Evolutionary conservation across 64 coral and sea anemone species (phyloP), one percentile per base, ranked within the genome.

Genomic region (Orbicella faveolata): DNA sequence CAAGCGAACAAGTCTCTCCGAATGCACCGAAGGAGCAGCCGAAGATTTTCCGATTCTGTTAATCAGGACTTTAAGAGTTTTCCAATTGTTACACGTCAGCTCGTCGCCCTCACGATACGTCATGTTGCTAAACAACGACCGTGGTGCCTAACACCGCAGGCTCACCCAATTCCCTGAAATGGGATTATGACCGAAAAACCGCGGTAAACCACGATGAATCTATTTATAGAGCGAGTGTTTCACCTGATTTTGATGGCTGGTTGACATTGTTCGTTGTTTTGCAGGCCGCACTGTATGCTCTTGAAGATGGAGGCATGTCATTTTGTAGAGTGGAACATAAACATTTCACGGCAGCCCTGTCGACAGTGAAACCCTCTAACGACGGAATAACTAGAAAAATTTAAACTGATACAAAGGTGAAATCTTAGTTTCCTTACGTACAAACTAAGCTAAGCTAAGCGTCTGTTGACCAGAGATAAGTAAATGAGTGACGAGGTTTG

Each of bases 281-380:
- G 3, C 88, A 99, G 97, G 94, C 97, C 48, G 94, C 97, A 2
- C 51, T 99, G 12, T 89, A 93, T 76, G 67, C 97, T 18, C 51
- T 99, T 37, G 93, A 99, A 79, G 89, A 99, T 65, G 83, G 89
- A 51, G 97, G 94, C 19, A 93, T 99, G 91, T 77, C n/a, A 17
- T 75, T 89, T 12, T n/a, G 75, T 59, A 88, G 21, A 36, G 89
- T 99, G 16, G 91, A 96, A 6, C 84, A 88, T 23, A 87, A 91
- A 87, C 94, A 99, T 89, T 99, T 99, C 82, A 79, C 59, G 16
- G 81, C 88, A 73, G 97, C 97, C 34, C 76, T 96, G 26, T 84
- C 65, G 18, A 88, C 83, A 25, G 79, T 95, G 0, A 93, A 82
- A 87, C 91, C 97, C 97, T 36, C 80, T 99, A 2, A 93, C 94